Evolutionary conservation across 2,113 vertebrate genomes (phyloP).

Genomic region (Phocoena sinus): DNA sequence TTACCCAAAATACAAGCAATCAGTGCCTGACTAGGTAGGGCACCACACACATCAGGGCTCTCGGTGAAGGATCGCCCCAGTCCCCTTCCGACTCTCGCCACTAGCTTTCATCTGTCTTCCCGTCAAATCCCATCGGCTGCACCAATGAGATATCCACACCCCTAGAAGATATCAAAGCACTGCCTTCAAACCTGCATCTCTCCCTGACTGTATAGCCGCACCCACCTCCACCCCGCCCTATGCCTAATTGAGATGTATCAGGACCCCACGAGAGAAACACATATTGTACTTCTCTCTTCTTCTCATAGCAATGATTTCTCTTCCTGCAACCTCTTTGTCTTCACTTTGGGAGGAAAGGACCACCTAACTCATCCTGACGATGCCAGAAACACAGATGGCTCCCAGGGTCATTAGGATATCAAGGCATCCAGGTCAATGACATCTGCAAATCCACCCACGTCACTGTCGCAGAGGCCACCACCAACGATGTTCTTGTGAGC

Average conservation of each 20-base stretch:
- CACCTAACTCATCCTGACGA: background rate
- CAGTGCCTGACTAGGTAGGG: background rate
- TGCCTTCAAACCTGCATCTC: background rate
- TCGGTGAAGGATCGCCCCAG: rapidly evolving
- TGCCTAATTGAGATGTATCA: background rate
- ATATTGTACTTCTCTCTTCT: background rate
- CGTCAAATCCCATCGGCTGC: rapidly evolving
- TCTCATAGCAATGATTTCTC: background rate
- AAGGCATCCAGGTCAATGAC: no score
- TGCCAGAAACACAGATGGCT: background rate
- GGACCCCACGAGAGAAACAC: no score
- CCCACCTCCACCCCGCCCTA: no score
- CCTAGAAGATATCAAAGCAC: no score
- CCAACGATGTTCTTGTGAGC: no score
- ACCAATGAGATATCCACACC: background rate
- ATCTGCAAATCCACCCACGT: no score
- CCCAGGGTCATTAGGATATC: no score
- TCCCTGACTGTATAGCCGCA: background rate
- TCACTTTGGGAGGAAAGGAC: background rate
- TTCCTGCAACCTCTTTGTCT: rapidly evolving
- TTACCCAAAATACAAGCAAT: no score
- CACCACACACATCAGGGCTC: background rate
- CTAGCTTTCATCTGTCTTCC: background rate
- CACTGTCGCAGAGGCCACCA: no score
- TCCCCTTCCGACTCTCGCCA: rapidly evolving